These are phyloP conservation scores for Drosophila sucinea DNA, from an alignment of 1,140 invertebrate species.

Conservation along the genomic window DNA sequence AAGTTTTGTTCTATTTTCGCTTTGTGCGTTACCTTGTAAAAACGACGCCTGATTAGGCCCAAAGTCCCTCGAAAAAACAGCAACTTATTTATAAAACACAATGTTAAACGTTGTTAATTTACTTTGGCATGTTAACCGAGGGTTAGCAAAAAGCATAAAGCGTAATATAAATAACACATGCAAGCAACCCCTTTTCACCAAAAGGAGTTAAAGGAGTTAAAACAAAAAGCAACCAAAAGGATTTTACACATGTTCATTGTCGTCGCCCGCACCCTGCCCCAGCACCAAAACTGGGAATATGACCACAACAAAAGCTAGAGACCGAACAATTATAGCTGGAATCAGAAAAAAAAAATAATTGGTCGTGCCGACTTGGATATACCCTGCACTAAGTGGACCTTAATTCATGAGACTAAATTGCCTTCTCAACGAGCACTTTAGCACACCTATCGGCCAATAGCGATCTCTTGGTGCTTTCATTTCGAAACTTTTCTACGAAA, in stretches of 20 bases:
- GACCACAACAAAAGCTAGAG: slow-evolving; percentile 8
- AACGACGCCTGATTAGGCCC: slow-evolving; percentile 48
- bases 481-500: too few relatives aligned
- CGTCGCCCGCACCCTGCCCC: neutral
- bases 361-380: too few relatives aligned
- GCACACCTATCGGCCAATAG: too few relatives aligned
- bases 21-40: slow-evolving; percentile 13
- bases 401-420: too few relatives aligned
- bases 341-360: neutral
- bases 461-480: too few relatives aligned
- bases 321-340: neutral
- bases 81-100: slow-evolving; percentile 17
- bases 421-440: too few relatives aligned
- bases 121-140: neutral
- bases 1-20: neutral
- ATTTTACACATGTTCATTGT: slow-evolving; percentile 8
- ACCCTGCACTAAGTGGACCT: too few relatives aligned
- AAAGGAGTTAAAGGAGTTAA: neutral
- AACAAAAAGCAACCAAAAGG: neutral
- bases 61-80: slow-evolving; percentile 29
- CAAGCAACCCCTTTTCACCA: neutral
- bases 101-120: slow-evolving; percentile 15
- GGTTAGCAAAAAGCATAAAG: slow-evolving; percentile 12
- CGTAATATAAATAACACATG: slow-evolving; percentile 18
- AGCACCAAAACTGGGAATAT: neutral